Conservation (phyloP, 92 coral and sea anemone species). For the Zoanthus sociatus region DNA sequence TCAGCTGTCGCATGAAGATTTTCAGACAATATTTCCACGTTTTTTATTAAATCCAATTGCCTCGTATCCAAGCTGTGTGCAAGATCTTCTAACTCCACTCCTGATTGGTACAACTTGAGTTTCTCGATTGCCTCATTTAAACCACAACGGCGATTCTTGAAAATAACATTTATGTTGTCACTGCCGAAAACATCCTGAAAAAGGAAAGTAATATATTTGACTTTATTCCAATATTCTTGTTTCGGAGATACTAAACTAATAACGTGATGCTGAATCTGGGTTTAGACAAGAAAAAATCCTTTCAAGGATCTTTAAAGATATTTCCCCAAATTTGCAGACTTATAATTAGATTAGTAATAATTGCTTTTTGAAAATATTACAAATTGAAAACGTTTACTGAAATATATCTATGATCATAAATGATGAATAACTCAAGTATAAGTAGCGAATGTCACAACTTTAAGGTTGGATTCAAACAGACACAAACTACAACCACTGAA, state of each 20-base stretch:
- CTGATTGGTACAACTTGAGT: conserved; percentile 54
- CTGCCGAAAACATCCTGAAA: conserved; percentile 35
- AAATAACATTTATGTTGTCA: conserved; percentile 22
- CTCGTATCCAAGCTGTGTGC: conserved; percentile 47
- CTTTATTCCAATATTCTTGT: background rate
- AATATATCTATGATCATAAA: too few relatives aligned
- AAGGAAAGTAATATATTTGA: background rate
- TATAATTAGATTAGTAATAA: too few relatives aligned
- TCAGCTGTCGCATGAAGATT: conserved; percentile 72
- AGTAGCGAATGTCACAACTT: too few relatives aligned
- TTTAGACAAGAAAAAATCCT: too few relatives aligned
- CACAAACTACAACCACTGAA: too few relatives aligned
- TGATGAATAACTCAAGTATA: too few relatives aligned
- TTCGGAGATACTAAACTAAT: background rate
- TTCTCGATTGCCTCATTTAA: conserved; percentile 66
- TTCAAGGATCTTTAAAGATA: too few relatives aligned
- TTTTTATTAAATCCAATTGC: conserved; percentile 64
- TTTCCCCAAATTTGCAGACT: too few relatives aligned
- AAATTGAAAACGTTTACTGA: too few relatives aligned
- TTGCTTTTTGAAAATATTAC: too few relatives aligned
- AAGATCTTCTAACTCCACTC: conserved; percentile 48
- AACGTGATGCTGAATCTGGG: too few relatives aligned
- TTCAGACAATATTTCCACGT: conserved; percentile 57
- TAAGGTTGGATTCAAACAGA: too few relatives aligned
- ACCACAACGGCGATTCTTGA: conserved; percentile 27